Conservation (phyloP, 2,888 invertebrate genomes). For the Nomada ruficornis region DNA sequence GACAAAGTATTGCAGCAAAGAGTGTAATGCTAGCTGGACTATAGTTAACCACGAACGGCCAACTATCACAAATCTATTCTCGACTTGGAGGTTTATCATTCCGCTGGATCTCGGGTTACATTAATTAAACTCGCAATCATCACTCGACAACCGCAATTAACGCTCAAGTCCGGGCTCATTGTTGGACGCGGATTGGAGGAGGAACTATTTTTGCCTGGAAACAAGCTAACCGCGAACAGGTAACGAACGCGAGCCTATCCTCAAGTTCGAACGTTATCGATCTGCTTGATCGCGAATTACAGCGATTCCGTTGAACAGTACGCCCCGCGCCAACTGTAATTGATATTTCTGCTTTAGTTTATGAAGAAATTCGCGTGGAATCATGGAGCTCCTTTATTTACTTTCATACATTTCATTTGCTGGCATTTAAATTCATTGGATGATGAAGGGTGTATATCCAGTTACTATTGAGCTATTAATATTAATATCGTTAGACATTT, state of each 20-base stretch:
- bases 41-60: background rate
- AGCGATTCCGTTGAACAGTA: background rate
- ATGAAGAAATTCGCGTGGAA: background rate
- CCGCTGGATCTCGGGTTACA: background rate
- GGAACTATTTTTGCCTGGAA: constrained; percentile 4
- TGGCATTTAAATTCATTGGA: too few species aligned
- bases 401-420: too few species aligned
- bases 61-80: constrained; percentile 1
- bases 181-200: constrained; percentile 1
- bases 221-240: background rate
- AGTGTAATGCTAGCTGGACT: background rate
- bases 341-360: background rate
- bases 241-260: background rate
- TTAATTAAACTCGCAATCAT: constrained; percentile 14
- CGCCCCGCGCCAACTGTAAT: background rate
- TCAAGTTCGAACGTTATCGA: background rate
- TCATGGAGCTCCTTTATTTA: background rate
- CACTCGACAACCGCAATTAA: constrained; percentile 15
- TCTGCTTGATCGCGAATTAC: background rate
- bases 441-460: too few species aligned
- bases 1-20: background rate
- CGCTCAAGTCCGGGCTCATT: background rate
- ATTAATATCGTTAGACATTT: too few species aligned
- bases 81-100: constrained; percentile 7
- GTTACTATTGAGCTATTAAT: too few species aligned